Evolutionary conservation across 1,140 invertebrate genomes (phyloP), one percentile per base, ranked within the genome.

Genomic region (Oryzaephilus surinamensis): DNA sequence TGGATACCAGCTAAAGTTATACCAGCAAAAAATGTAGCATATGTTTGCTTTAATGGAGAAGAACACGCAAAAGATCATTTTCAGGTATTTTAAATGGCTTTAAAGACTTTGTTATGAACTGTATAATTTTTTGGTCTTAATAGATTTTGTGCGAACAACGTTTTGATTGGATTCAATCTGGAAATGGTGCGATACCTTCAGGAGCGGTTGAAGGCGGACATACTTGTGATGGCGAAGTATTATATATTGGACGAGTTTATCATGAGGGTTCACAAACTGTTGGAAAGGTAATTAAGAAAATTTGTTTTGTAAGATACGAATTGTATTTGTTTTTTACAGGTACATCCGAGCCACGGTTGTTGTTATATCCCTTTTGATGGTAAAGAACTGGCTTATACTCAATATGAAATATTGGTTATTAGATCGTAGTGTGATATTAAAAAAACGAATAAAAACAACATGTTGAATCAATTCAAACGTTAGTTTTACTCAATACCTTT

Each of bases 1-100:
- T 65, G 81, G 50, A 45, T 86, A 7, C 83, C 84, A 8, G 81
- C 80, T 0, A 87, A 87, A 63, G 69, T 86, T 4, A 77, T 82
- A 16, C 80, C 82, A 1, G 63, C 60, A 1, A 77, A 73, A 52
- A 65, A 70, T 18, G 65, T 68, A 0, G 76, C 74, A 30, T 85
- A 79, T 48, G 64, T 84, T n/a, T 58, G 71, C 5, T 73, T 70
- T 45, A 66, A 60, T 4, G 79, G 81, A 5, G 61, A 71, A 43
- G 81, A 84, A 58, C 63, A 77, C 27, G 32, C 58, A 1, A 74
- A 76, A 49, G 58, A 70, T 28, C 62, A 72, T 24, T 85, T 71
- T 58, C 77, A 84, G 69, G 80, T 82, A 51, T 2, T 13, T 16
- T 23, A n/a, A 16, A 10, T 23, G 13, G 13, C 26, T 21, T 11